Evolutionary conservation across 2,888 invertebrate genomes (phyloP).

Genomic region (Nowickia ferox): DNA sequence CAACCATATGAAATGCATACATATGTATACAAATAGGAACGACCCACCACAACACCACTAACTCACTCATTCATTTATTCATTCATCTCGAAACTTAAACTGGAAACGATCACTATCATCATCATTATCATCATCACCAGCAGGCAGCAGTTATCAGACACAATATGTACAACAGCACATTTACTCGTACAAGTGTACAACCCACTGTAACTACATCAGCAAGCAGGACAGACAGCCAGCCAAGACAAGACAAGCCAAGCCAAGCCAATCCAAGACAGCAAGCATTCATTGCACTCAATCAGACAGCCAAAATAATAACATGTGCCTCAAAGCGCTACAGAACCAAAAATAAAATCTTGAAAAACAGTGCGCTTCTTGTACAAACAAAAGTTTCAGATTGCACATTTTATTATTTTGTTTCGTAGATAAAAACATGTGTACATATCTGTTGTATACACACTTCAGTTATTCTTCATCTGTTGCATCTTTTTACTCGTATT

Average conservation of each 20-base stretch:
- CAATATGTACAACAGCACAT: constrained; percentile 12
- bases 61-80: constrained; percentile 47
- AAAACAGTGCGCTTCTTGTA: constrained; percentile 47
- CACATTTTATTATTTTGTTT: constrained; percentile 51
- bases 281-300: constrained; percentile 52
- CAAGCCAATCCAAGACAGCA: background rate
- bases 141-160: constrained; percentile 26
- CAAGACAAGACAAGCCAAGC: no score
- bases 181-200: constrained; percentile 25
- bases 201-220: constrained; percentile 22
- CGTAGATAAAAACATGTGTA: constrained; percentile 55
- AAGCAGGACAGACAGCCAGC: background rate
- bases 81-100: constrained; percentile 48
- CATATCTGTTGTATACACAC: constrained; percentile 19
- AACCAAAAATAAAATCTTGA: constrained; percentile 10
- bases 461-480: constrained; percentile 41
- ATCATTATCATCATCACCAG: constrained; percentile 6
- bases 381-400: constrained; percentile 47
- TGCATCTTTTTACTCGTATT: constrained; percentile 17
- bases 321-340: constrained; percentile 50
- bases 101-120: constrained; percentile 56
- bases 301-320: constrained; percentile 64
- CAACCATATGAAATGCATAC: constrained; percentile 46
- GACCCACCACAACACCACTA: constrained; percentile 60
- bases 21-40: constrained; percentile 35